Base-by-base conservation (phyloP, 37 sponge, comb jelly and placozoan genomes). In the Tethya wilhelma region DNA sequence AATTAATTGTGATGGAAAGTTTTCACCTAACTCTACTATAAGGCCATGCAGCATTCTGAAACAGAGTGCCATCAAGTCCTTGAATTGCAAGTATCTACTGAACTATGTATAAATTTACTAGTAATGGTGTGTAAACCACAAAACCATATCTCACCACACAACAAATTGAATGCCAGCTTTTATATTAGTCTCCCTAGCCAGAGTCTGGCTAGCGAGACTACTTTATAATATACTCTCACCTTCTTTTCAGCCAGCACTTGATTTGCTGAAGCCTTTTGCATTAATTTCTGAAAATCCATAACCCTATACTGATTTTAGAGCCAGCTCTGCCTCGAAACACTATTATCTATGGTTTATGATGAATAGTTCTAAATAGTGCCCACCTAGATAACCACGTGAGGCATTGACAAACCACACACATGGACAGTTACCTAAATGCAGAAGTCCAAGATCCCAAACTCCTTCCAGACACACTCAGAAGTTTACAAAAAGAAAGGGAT, bases 201-300 rank as follows among this genome's bases (percentile, higher is more conserved):
- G 9, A 9, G 14, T 19, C 14, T 49, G 9, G 9, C 53, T 49
- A 49, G 9, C 53, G 9, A 49, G 53, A 19, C 53, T 49, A 19
- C 9, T 49, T 49, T 19, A 49, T 49, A 49, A 14, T 1, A 60
- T 28, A 9, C 4, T 42, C 77, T 75, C 59, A 75, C 84, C 74
- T 28, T 66, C 37, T 75, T 75, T 53, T 75, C 55, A 33, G 60
- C 56, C 39, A 39, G 53, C 38, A 36, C 1, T 56, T 84, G 84
- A 45, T 84, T 84, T 42, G 59, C 55, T 28, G 69, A 36, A 11
- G 84, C 84, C 38, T 67, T n/a, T 56, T 75, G n/a, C 77, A 84
- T 46, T 33, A 84, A 40, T 64, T 75, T 6, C 31, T 75, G 39
- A 45, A 84, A 84, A 32, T 84, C 84, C 84, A 84, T 84, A 28